These are phyloP conservation scores for Acrobasis consociella DNA, from an alignment of 2,888 invertebrate species.

Conservation along the genomic window DNA sequence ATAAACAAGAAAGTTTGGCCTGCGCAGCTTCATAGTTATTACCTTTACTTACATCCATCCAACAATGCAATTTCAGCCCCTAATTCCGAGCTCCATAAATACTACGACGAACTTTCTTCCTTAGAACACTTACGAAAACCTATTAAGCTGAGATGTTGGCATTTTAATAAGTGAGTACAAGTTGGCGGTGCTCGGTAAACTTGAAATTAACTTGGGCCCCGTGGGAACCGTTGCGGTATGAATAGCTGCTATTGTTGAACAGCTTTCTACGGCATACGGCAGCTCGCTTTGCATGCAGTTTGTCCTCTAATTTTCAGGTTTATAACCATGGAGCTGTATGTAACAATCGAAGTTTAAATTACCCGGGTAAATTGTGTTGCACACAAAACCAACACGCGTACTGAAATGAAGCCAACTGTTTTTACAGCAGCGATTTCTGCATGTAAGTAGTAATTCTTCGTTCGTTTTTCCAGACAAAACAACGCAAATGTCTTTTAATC, in stretches of 20 bases:
- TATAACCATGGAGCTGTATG: not conserved
- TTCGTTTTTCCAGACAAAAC: too few species aligned
- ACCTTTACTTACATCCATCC: not conserved
- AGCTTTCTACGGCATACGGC: not conserved
- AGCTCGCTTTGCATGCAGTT: slow-evolving; percentile 2
- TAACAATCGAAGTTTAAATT: too few species aligned
- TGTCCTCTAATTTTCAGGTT: not conserved
- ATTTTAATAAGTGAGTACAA: slow-evolving; percentile 74
- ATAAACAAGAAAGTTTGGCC: too few species aligned
- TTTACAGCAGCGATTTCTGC: too few species aligned
- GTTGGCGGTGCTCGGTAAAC: slow-evolving; percentile 62
- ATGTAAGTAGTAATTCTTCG: too few species aligned
- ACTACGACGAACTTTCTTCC: slow-evolving; percentile 37
- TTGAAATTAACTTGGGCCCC: slow-evolving; percentile 77
- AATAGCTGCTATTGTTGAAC: slow-evolving; percentile 27
- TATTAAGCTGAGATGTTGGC: slow-evolving; percentile 68
- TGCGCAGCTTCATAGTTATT: not conserved
- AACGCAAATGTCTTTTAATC: too few species aligned
- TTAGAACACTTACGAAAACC: slow-evolving; percentile 62
- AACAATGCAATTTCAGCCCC: slow-evolving; percentile 6
- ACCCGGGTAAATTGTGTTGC: too few species aligned
- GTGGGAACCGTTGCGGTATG: slow-evolving; percentile 38
- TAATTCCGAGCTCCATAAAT: slow-evolving; percentile 30
- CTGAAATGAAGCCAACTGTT: too few species aligned
- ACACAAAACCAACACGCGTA: too few species aligned